phyloP scores from a whole-genome alignment of 2,113 vertebrate species.

The Notarius quadriscutis region DNA sequence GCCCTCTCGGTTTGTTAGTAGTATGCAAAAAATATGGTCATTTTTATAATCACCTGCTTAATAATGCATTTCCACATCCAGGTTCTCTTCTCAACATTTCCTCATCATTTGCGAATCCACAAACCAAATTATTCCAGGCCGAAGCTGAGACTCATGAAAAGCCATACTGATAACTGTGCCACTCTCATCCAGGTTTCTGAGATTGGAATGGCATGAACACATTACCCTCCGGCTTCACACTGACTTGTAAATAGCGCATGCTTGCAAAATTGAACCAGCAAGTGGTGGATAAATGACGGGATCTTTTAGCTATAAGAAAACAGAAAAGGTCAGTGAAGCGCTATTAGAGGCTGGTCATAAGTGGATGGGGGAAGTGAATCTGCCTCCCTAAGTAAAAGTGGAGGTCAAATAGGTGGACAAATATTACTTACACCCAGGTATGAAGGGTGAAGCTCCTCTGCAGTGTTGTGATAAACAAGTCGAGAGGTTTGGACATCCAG shows the following conservation, averaged over 20 bases:
- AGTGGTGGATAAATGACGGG: neutral
- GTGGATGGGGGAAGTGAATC: neutral
- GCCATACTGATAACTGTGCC: neutral
- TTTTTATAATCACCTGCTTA: constrained; percentile 23
- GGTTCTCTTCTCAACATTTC: neutral
- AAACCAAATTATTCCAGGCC: constrained; percentile 7
- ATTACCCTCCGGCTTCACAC: constrained; percentile 6
- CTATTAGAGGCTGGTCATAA: neutral
- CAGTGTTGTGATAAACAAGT: neutral
- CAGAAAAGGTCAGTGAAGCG: constrained; percentile 2
- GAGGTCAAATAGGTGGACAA: neutral
- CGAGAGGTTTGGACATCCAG: constrained; percentile 12
- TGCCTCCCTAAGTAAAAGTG: neutral
- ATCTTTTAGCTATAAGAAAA: constrained; percentile 8
- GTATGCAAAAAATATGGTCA: neutral
- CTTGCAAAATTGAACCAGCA: neutral
- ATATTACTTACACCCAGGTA: constrained; percentile 4
- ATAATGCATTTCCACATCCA: constrained; percentile 24
- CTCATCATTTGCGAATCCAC: constrained; percentile 5
- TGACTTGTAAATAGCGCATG: constrained; percentile 32
- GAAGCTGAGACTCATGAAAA: constrained; percentile 8
- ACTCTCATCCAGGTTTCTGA: constrained; percentile 11
- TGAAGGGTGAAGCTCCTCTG: constrained; percentile 6
- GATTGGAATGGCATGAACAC: neutral
- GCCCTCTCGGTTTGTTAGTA: neutral